Evolutionary conservation across 2,113 vertebrate species (phyloP), one percentile per base, ranked within the genome.

Genomic region (Barbus barbus): DNA sequence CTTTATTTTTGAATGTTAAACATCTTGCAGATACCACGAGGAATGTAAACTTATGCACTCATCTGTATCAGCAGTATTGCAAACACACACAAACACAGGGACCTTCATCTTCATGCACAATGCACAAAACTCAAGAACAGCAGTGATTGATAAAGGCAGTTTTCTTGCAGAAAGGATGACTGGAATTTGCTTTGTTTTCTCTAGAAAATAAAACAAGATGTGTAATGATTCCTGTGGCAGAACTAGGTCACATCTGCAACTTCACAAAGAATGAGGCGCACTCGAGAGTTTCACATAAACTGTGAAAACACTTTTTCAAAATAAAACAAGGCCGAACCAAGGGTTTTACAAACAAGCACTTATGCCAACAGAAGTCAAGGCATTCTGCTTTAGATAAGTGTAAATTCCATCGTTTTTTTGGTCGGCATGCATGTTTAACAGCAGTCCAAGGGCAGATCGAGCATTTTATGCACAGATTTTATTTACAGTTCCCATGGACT

Each of bases 401-500:
- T 82, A 85, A 88, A 92, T 78, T 79, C 60, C 86, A 90, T 73
- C 69, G 82, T 88, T 85, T 87, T 82, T 87, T 92, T 41, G 87
- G 86, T 69, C 74, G 83, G 90, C 88, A 90, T 88, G 88, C 87
- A 86, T 83, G 83, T 87, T 79, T 56, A 82, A 82, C 87, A 79
- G 16, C 31, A 69, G 51, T 84, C 86, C 85, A 6, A 83, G 87
- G 92, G 87, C 85, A 89, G 41, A 60, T 78, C 69, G 83, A 89
- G 85, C 63, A 86, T 86, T 87, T 36, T 92, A 81, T 83, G 89
- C 90, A 94, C 91, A 91, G 86, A 88, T 91, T 78, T 80, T 89
- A 88, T 92, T 93, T 94, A 90, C 91, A 90, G 91, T 94, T 96
- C 94, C 87, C 93, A 95, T 89, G 89, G 91, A 90, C 90, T 85